These are phyloP conservation scores for Sinelater perroti DNA, from an alignment of 2,888 invertebrate species.

Conservation along the genomic window DNA sequence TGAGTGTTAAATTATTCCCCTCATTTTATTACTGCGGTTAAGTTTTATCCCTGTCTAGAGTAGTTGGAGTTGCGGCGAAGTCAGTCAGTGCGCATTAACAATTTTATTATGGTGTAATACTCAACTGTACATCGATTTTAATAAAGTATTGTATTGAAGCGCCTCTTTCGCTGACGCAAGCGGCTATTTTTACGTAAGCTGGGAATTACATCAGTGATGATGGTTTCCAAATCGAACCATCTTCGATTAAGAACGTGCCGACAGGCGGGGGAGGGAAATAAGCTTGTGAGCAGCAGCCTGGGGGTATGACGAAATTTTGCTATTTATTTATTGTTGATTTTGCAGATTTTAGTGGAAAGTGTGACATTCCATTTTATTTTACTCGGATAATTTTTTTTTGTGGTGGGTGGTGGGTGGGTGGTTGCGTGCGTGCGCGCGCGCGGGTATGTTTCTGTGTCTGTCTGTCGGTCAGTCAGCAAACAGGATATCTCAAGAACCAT, in stretches of 20 bases:
- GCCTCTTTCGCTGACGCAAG: constrained; percentile 11
- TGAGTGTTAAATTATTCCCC: constrained; percentile 30
- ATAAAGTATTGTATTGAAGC: background rate
- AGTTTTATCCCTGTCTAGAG: constrained; percentile 2
- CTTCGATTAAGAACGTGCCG: constrained; percentile 1
- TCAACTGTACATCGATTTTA: constrained; percentile 11
- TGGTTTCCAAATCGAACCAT: constrained; percentile 7
- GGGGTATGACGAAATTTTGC: too few species aligned
- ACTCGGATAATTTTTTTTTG: too few species aligned
- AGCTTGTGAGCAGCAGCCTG: too few species aligned
- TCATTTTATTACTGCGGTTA: constrained; percentile 3
- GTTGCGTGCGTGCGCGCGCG: too few species aligned
- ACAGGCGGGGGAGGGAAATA: background rate
- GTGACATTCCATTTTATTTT: too few species aligned
- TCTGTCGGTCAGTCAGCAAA: too few species aligned
- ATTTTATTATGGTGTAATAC: constrained; percentile 13
- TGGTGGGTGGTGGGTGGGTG: too few species aligned
- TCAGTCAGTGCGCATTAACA: constrained; percentile 6
- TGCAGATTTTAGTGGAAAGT: too few species aligned
- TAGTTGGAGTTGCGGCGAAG: constrained; percentile 2
- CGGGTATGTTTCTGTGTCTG: too few species aligned
- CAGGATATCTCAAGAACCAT: too few species aligned
- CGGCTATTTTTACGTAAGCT: constrained; percentile 5
- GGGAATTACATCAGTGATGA: constrained; percentile 14
- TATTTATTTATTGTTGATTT: too few species aligned